Conservation (phyloP, 2,888 invertebrate genomes). For the Lissonota sp. region DNA sequence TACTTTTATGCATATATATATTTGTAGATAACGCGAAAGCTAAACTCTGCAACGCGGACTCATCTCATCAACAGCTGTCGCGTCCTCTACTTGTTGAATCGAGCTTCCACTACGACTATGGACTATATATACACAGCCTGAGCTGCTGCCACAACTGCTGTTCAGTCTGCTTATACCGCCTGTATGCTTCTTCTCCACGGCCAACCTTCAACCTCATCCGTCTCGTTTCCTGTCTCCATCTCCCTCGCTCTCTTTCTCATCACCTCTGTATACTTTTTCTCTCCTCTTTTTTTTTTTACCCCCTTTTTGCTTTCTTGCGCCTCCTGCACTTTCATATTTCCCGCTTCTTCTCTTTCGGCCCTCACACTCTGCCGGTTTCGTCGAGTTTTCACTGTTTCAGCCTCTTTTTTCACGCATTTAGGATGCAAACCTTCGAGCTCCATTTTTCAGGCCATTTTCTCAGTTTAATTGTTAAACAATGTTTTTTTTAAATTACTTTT, state of each 20-base stretch:
- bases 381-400: not conserved
- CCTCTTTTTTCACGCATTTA: not conserved
- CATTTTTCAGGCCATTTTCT: too few relatives aligned
- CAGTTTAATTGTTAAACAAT: too few relatives aligned
- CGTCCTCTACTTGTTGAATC: slow-evolving; percentile 77
- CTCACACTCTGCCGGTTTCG: not conserved
- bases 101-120: slow-evolving; percentile 41
- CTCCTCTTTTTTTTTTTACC: not conserved
- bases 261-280: not conserved
- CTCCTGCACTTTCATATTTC: not conserved
- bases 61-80: slow-evolving; percentile 79
- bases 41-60: slow-evolving; percentile 60
- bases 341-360: not conserved
- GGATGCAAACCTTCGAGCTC: too few relatives aligned
- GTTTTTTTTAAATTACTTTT: too few relatives aligned
- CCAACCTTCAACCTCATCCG: slow-evolving; percentile 49
- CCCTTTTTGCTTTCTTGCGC: not conserved
- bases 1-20: slow-evolving; percentile 50
- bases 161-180: slow-evolving; percentile 34
- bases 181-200: slow-evolving; percentile 34
- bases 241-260: not conserved
- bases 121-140: slow-evolving; percentile 19
- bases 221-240: slow-evolving; percentile 43
- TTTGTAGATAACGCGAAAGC: slow-evolving; percentile 64
- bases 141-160: slow-evolving; percentile 24